Base-by-base conservation (phyloP, 2,113 vertebrate species). In the Ailuropoda melanoleuca region DNA sequence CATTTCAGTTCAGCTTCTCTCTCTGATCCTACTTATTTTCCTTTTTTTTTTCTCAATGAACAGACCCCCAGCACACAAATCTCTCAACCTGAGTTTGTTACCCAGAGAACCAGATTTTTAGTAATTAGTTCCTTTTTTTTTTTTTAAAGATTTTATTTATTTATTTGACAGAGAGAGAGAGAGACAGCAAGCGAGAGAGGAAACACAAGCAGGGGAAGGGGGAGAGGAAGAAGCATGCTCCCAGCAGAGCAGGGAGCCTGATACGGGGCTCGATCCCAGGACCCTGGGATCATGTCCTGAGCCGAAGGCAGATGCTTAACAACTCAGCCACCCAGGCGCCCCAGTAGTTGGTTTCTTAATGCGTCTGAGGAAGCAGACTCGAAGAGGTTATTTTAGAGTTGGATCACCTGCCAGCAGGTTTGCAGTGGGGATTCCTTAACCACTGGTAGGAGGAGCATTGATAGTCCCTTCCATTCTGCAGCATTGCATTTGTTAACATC, bases 401-500 rank as follows among this genome's bases (percentile, higher is more conserved):
- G 4, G 21, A 19, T 68, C 3, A 4, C 17, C 8, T 13, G 29
- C 39, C 13, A 17, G 12, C 19, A 29, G 10, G 55, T 53, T 64
- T 8, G 43, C 55, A 77, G 6, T n/a, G 3, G 74, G 64, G 21
- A 24, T 5, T 26, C 12, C 37, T 46, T 55, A 46, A 7, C 74
- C n/a, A 0, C 31, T 83, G 39, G n/a, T 12, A 1, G 43, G 50
- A 88, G 8, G 29, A 53, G 4, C 1, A 1, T 5, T 19, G 21
- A 13, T 18, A 12, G 15, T 9, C 26, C 82, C 53, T 46, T 34
- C 23, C 9, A 4, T 2, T 7, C 10, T 15, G 5, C 19, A 18
- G 48, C 24, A 4, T 17, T 37, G 18, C 13, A 48, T 13, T 56
- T 34, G 34, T 26, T 43, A 85, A 58, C 39, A 37, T 46, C 62